Base-by-base conservation (phyloP, 2,797 vertebrate genomes). In the Lacerta bilineata region DNA sequence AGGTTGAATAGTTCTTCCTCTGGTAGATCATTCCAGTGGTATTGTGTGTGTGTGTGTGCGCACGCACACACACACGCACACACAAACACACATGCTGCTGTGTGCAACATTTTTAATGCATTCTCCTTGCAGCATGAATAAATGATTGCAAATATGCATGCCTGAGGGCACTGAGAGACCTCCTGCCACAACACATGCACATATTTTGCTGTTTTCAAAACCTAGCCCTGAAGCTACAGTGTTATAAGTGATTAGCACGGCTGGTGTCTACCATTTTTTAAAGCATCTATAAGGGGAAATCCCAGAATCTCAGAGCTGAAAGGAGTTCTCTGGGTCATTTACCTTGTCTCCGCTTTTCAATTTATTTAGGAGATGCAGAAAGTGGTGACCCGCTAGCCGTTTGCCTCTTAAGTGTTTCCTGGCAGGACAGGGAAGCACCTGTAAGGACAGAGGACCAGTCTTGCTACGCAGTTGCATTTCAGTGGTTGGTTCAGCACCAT, bases 51-150 rank as follows among this genome's bases (percentile, higher is more conserved):
- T 81, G 1, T 86, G 1, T 87, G 90, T 64, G 3, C 2, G 39
- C 2, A 20, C 11, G 3, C 11, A 3, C 50, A 55, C 41, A 41
- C 41, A 41, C 41, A 43, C 13, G 39, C 2, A 20, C 11, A 1
- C 11, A 3, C 50, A 55, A 4, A 41, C 41, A 41, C 41, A 43
- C 13, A 55, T 15, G 17, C 8, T 9, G 11, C 1, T 9, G 50
- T 69, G 71, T 87, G 83, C 83, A 85, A 71, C 8, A 18, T 33
- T 46, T 71, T 71, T 1, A 0, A n/a, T 18, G 23, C 71, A 0
- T 86, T 93, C 64, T 86, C 74, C 71, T 20, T 88, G 85, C 77
- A 76, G 68, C 8, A 81, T 88, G 85, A 93, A 90, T 90, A 88
- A 55, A 87, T 41, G 75, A 89, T n/a, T 29, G 84, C 29, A 50